phyloP scores from a whole-genome alignment of 2,113 vertebrate genomes.

The Herpetotheres cachinnans region DNA sequence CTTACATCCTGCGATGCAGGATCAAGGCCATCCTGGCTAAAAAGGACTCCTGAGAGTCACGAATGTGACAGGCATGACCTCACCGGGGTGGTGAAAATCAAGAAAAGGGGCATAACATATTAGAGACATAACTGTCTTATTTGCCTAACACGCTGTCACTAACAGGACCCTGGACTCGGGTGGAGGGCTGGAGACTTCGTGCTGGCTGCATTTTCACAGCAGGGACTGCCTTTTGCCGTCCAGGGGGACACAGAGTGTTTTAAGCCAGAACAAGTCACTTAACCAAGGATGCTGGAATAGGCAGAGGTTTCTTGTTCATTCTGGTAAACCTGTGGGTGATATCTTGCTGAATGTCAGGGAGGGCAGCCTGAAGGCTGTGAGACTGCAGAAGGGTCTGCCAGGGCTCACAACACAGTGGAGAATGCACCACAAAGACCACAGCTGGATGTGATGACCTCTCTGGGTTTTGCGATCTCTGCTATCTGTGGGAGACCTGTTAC shows the following conservation, averaged over 20 bases:
- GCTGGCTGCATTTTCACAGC: constrained; percentile 31
- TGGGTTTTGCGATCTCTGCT: not conserved
- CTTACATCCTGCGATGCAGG: constrained; percentile 71
- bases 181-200: not conserved
- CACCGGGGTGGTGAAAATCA: not conserved
- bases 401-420: not conserved
- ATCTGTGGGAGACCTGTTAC: not conserved
- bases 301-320: constrained; percentile 51
- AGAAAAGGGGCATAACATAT: constrained; percentile 18
- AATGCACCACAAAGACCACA: not conserved
- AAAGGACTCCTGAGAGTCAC: constrained; percentile 70
- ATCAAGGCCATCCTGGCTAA: constrained; percentile 74
- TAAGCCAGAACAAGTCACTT: constrained; percentile 1
- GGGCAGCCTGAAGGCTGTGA: not conserved
- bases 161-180: constrained; percentile 10
- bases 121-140: constrained; percentile 39
- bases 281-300: constrained; percentile 44
- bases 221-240: not conserved
- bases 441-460: not conserved
- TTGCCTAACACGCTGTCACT: constrained; percentile 41
- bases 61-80: accelerated
- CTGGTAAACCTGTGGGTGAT: not conserved
- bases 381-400: not conserved
- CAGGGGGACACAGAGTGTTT: not conserved
- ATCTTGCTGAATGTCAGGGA: not conserved